Percentiles rank a stretch among this genome's conserved stretches.
Conservation (phyloP, 2,113 vertebrate species). For the Oncorhynchus kisutch region DNA sequence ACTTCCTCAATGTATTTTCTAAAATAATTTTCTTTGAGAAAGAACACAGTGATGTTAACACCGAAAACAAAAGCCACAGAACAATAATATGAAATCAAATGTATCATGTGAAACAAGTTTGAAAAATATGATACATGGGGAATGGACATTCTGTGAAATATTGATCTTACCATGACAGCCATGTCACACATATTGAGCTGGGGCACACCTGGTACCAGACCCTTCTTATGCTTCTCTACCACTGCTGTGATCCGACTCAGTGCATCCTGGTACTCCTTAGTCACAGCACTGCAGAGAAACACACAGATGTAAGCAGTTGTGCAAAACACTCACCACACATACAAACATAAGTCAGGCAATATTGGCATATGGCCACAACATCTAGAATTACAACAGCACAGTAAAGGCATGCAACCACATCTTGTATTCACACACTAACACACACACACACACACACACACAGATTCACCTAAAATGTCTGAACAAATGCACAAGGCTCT, state of each 20-base stretch:
- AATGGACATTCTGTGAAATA: not conserved
- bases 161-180: constrained; percentile 88
- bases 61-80: not conserved
- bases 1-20: not conserved
- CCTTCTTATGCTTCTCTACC: constrained; percentile 75
- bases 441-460: no score
- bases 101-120: not conserved
- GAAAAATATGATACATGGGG: not conserved
- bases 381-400: no score
- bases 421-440: not conserved
- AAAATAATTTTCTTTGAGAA: not conserved
- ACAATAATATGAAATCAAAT: not conserved
- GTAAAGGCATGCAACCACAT: not conserved
- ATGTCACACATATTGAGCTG: constrained; percentile 92
- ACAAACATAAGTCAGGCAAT: constrained; percentile 1
- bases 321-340: not conserved
- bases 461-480: not conserved
- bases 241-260: constrained; percentile 57
- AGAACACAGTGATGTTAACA: not conserved
- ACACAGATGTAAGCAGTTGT: not conserved
- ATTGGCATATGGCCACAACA: not conserved
- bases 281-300: constrained; percentile 70
- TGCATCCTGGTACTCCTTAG: constrained; percentile 75
- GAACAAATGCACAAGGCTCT: not conserved
- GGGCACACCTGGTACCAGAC: constrained; percentile 81